Conservation (phyloP, 2,797 vertebrate species). For the Rhinoraja longicauda region DNA sequence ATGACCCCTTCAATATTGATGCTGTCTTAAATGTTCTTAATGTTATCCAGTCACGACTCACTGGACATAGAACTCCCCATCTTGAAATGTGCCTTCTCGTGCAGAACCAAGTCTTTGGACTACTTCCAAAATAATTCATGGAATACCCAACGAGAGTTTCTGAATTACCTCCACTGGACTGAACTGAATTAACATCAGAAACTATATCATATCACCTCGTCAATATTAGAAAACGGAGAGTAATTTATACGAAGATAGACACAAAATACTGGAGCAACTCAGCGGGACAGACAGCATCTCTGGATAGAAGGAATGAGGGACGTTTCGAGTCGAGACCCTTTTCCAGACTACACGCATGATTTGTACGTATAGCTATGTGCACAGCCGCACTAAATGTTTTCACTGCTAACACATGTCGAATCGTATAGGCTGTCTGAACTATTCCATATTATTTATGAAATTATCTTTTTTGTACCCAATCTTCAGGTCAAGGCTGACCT, state of each 20-base stretch:
- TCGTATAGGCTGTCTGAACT: neutral
- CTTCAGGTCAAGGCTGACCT: no score
- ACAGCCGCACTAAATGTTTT: neutral
- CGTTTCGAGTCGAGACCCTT: no score
- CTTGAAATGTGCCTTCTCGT: neutral
- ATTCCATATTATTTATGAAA: neutral
- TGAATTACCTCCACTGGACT: neutral
- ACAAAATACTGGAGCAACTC: no score
- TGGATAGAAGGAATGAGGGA: no score
- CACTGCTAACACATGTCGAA: neutral
- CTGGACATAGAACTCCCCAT: neutral
- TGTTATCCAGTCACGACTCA: neutral
- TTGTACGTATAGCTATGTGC: neutral
- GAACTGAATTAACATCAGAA: neutral
- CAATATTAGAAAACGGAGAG: neutral
- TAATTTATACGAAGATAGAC: neutral
- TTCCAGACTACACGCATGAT: no score
- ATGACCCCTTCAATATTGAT: neutral
- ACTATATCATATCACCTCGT: neutral
- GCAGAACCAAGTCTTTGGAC: neutral
- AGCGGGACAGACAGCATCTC: no score
- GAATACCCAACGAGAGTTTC: neutral
- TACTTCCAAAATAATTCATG: neutral
- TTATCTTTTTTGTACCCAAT: no score
- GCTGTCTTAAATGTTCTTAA: neutral